Percentiles rank a stretch among this genome's conserved stretches.
Evolutionary conservation across 1,140 invertebrate genomes (phyloP).

Genomic region (Lepidotrigona ventralis): DNA sequence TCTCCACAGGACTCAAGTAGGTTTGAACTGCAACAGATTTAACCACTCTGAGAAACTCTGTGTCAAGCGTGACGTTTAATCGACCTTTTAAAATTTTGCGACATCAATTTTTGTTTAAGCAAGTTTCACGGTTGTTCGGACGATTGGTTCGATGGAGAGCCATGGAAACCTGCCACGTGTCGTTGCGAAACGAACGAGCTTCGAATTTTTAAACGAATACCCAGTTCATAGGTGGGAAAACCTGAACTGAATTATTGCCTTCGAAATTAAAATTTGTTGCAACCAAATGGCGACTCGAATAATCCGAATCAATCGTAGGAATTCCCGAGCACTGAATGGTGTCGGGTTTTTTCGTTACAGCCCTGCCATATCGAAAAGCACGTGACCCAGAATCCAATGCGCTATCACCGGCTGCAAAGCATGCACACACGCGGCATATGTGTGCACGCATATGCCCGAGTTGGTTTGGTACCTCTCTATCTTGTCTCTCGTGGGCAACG

Average conservation of each 20-base stretch:
- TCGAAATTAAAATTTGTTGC: background rate
- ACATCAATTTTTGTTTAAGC: slow-evolving; percentile 7
- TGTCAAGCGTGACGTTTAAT: background rate
- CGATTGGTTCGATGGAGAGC: slow-evolving; percentile 25
- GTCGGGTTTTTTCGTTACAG: slow-evolving; percentile 19
- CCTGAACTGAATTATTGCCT: background rate
- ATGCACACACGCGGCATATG: background rate
- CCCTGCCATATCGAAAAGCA: slow-evolving; percentile 58
- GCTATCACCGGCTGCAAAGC: slow-evolving; percentile 54
- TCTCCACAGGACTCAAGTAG: slow-evolving; percentile 95
- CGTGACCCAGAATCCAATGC: slow-evolving; percentile 67
- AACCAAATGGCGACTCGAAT: background rate
- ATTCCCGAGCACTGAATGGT: background rate
- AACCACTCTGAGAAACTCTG: background rate
- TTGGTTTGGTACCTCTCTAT: slow-evolving; percentile 1
- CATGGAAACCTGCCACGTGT: slow-evolving; percentile 8
- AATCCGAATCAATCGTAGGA: background rate
- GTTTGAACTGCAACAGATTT: slow-evolving; percentile 87
- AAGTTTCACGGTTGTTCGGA: slow-evolving; percentile 8
- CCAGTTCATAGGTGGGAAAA: background rate
- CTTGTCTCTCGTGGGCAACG: slow-evolving; percentile 54
- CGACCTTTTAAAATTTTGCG: no score
- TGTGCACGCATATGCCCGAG: slow-evolving; percentile 11
- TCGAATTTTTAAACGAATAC: background rate
- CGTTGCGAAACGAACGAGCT: slow-evolving; percentile 34